Conservation (phyloP, 2,888 invertebrate species). For the Zele albiditarsus region DNA sequence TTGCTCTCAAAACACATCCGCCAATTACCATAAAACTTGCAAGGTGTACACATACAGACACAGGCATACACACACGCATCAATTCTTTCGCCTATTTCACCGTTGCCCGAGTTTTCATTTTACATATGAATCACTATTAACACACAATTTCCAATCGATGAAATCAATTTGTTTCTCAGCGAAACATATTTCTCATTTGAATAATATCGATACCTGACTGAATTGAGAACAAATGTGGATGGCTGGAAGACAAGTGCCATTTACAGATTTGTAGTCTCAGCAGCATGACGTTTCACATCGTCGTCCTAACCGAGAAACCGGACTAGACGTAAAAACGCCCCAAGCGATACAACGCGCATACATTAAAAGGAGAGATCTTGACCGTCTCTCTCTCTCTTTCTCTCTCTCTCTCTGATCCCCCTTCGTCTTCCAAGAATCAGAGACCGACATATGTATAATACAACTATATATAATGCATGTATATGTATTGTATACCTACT, state of each 20-base stretch:
- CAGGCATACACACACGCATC: conserved; percentile 42
- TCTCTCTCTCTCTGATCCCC: neutral
- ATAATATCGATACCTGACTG: conserved; percentile 40
- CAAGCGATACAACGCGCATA: conserved; percentile 66
- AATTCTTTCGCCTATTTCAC: neutral
- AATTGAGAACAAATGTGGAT: conserved; percentile 62
- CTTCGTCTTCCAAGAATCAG: conserved; percentile 29
- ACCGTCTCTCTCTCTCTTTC: conserved; percentile 42
- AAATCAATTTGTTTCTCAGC: neutral
- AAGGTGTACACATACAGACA: conserved; percentile 37
- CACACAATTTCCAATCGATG: neutral
- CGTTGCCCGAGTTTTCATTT: neutral
- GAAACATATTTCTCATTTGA: conserved; percentile 48
- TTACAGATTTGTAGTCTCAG: conserved; percentile 68
- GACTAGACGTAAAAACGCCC: conserved; percentile 69
- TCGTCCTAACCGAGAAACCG: conserved; percentile 55
- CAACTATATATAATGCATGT: no score
- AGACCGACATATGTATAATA: no score
- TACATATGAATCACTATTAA: neutral
- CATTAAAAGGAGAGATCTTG: conserved; percentile 65
- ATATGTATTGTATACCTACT: no score
- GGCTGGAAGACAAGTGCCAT: conserved; percentile 54
- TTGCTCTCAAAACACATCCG: conserved; percentile 44
- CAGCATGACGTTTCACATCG: conserved; percentile 68
- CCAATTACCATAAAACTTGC: conserved; percentile 57